Evolutionary conservation across 2,797 vertebrate genomes (phyloP).

Genomic region (Loriculus beryllinus): DNA sequence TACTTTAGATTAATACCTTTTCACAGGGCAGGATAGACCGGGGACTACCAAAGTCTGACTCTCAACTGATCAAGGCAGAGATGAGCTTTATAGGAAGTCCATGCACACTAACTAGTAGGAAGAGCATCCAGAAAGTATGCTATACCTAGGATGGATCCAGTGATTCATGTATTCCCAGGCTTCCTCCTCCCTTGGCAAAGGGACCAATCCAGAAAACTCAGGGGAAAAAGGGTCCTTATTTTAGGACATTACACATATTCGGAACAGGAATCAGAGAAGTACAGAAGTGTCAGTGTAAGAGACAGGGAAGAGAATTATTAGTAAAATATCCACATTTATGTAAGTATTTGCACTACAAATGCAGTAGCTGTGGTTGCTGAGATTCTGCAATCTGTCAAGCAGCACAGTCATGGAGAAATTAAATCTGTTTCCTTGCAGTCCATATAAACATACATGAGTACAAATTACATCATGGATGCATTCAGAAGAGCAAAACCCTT

Average conservation of each 20-base stretch:
- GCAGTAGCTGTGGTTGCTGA: neutral
- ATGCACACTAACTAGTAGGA: neutral
- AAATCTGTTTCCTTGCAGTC: neutral
- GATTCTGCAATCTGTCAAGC: neutral
- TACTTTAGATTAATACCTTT: neutral
- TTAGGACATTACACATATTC: neutral
- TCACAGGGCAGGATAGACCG: neutral
- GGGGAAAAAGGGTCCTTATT: neutral
- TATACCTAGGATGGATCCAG: neutral
- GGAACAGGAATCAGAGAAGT: neutral
- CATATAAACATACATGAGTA: neutral
- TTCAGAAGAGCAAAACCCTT: neutral
- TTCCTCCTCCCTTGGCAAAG: neutral
- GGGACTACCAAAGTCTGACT: neutral
- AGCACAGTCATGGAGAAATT: neutral
- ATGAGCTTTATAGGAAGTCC: neutral
- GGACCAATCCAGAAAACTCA: neutral
- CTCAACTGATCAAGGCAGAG: neutral
- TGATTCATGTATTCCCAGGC: neutral
- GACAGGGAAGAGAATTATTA: neutral
- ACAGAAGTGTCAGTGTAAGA: neutral
- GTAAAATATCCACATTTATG: neutral
- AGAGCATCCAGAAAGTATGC: neutral
- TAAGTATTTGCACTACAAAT: neutral
- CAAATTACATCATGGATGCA: rapidly evolving